A percentile compares a stretch with the other conserved stretches of the same genome.
Conservation (phyloP, 2,113 vertebrate genomes). For the Platichthys flesus region DNA sequence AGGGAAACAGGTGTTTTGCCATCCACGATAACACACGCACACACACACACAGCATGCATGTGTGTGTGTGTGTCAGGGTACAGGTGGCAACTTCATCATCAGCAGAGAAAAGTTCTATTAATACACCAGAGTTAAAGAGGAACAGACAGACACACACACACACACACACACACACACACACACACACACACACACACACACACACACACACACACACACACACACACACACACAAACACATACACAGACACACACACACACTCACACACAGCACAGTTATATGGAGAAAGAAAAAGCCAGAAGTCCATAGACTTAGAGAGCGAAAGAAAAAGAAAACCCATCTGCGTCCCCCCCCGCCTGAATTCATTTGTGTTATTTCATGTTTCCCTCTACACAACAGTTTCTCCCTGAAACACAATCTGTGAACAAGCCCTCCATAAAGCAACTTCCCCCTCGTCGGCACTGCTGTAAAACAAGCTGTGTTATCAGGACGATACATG, state of each 20-base stretch:
- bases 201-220: no score
- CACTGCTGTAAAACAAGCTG: background rate
- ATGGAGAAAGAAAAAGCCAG: background rate
- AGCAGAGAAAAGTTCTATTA: slow-evolving; percentile 44
- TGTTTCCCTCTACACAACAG: slow-evolving; percentile 43
- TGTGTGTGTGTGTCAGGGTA: slow-evolving; percentile 17
- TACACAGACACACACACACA: no score
- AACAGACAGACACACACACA: no score
- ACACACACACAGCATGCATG: background rate
- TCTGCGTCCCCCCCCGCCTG: slow-evolving; percentile 18
- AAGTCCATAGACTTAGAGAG: background rate
- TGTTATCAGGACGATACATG: no score
- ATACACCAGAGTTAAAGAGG: slow-evolving; percentile 22
- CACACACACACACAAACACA: no score
- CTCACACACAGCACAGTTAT: no score
- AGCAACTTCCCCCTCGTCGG: background rate
- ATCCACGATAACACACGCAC: background rate
- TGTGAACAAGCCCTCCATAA: slow-evolving; percentile 15
- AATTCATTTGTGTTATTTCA: slow-evolving; percentile 70
- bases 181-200: no score
- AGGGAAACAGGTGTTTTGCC: no score
- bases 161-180: no score
- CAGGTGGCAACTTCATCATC: slow-evolving; percentile 60
- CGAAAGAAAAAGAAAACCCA: background rate
- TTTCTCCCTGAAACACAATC: background rate